These are phyloP conservation scores for Adelphocoris suturalis DNA, from an alignment of 2,888 invertebrate genomes.

Conservation along the genomic window DNA sequence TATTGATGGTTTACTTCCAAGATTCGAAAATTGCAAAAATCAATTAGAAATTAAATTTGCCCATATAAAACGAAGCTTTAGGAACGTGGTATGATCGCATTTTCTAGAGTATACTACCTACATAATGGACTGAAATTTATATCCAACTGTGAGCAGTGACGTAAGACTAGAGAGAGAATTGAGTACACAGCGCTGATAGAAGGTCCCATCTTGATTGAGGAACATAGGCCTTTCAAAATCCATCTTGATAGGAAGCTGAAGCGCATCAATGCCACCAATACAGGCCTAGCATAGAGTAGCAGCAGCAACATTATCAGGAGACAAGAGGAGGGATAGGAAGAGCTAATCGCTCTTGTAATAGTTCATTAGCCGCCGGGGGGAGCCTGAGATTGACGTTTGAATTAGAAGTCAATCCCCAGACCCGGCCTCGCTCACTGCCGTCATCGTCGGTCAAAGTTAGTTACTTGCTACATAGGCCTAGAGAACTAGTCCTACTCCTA, in stretches of 20 bases:
- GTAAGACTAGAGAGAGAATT: neutral
- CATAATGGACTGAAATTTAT: too few species aligned
- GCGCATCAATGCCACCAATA: neutral
- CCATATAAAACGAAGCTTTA: too few species aligned
- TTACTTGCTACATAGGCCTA: neutral
- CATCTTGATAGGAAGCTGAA: neutral
- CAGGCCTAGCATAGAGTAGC: neutral
- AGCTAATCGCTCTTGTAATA: constrained; percentile 64
- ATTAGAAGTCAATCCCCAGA: constrained; percentile 53
- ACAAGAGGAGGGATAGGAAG: constrained; percentile 12
- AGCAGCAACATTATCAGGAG: constrained; percentile 8
- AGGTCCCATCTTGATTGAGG: neutral
- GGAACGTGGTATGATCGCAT: too few species aligned
- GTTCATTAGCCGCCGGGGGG: constrained; percentile 58
- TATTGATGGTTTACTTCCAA: too few species aligned
- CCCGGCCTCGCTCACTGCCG: neutral
- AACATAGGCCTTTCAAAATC: constrained; percentile 9
- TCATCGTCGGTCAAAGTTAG: constrained; percentile 22
- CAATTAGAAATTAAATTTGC: too few species aligned
- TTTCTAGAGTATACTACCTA: too few species aligned
- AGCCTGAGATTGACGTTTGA: constrained; percentile 60
- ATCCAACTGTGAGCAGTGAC: too few species aligned
- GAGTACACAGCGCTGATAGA: neutral
- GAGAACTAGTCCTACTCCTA: neutral
- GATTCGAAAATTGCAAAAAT: too few species aligned